Evolutionary conservation across 2,888 invertebrate species (phyloP).

Genomic region (Cryptocheilus praepositus): DNA sequence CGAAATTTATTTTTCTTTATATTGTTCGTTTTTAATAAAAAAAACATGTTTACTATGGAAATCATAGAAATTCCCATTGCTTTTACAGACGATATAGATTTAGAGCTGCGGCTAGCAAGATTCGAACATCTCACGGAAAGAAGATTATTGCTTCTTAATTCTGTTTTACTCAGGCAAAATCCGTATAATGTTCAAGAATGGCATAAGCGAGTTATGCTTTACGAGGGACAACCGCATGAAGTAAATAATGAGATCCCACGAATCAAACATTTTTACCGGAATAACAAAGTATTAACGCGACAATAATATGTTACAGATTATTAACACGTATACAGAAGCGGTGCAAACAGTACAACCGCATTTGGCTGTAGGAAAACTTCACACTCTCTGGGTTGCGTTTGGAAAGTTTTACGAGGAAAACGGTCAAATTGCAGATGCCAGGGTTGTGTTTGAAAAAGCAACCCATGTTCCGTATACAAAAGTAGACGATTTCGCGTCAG

Average conservation of each 20-base stretch:
- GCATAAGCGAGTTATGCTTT: constrained; percentile 96
- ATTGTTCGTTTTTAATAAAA: no score
- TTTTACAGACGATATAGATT: constrained; percentile 83
- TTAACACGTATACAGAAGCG: constrained; percentile 98
- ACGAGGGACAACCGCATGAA: constrained; percentile 96
- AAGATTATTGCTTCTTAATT: constrained; percentile 93
- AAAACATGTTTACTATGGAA: no score
- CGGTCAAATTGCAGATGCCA: constrained; percentile 93
- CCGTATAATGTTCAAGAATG: constrained; percentile 99
- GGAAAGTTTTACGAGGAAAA: constrained; percentile 98
- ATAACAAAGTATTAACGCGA: not conserved
- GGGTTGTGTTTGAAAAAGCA: constrained; percentile 96
- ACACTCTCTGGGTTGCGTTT: constrained; percentile 97
- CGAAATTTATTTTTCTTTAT: no score
- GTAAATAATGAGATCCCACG: constrained; percentile 63
- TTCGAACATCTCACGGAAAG: constrained; percentile 98
- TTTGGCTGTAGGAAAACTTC: constrained; percentile 94
- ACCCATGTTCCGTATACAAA: constrained; percentile 93
- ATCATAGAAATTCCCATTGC: no score
- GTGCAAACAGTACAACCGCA: constrained; percentile 98
- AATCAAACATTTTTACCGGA: not conserved
- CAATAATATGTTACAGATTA: constrained; percentile 79
- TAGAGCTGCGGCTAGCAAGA: constrained; percentile 90
- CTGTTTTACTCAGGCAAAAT: constrained; percentile 98
- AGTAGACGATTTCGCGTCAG: constrained; percentile 97